Conservation (phyloP, 2,797 vertebrate species). For the Anabacerthia variegaticeps region DNA sequence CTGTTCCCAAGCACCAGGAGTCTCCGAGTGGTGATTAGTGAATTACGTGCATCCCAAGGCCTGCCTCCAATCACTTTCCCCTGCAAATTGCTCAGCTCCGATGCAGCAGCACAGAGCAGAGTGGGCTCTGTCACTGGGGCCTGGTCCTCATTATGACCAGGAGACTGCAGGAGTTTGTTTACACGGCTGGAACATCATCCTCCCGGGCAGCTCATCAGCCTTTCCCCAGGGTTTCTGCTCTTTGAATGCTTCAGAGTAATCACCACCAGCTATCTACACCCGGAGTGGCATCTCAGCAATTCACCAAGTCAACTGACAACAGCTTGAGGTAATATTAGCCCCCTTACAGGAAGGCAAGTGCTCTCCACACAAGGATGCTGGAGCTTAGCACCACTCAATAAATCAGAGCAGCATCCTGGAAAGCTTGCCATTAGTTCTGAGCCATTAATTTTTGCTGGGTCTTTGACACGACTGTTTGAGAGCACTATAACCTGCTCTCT, state of each 20-base stretch:
- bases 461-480: slow-evolving; percentile 73
- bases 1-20: slow-evolving; percentile 60
- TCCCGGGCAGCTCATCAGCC: slow-evolving; percentile 74
- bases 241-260: slow-evolving; percentile 80
- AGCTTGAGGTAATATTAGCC: slow-evolving; percentile 81
- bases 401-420: slow-evolving; percentile 77
- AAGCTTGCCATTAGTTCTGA: slow-evolving; percentile 77
- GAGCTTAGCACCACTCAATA: slow-evolving; percentile 78
- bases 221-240: slow-evolving; percentile 76
- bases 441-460: slow-evolving; percentile 78
- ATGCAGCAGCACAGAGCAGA: slow-evolving; percentile 75
- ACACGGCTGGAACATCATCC: slow-evolving; percentile 64
- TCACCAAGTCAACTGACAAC: slow-evolving; percentile 79
- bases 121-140: slow-evolving; percentile 44
- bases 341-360: slow-evolving; percentile 75
- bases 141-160: slow-evolving; percentile 70
- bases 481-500: slow-evolving; percentile 65
- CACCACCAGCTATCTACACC: slow-evolving; percentile 73
- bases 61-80: slow-evolving; percentile 77
- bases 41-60: slow-evolving; percentile 74
- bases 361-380: slow-evolving; percentile 75
- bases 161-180: slow-evolving; percentile 75
- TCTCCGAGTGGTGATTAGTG: slow-evolving; percentile 75
- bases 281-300: slow-evolving; percentile 74
- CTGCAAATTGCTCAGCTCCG: slow-evolving; percentile 73